Conservation (phyloP, 2,797 vertebrate genomes). For the Oreortyx pictus region DNA sequence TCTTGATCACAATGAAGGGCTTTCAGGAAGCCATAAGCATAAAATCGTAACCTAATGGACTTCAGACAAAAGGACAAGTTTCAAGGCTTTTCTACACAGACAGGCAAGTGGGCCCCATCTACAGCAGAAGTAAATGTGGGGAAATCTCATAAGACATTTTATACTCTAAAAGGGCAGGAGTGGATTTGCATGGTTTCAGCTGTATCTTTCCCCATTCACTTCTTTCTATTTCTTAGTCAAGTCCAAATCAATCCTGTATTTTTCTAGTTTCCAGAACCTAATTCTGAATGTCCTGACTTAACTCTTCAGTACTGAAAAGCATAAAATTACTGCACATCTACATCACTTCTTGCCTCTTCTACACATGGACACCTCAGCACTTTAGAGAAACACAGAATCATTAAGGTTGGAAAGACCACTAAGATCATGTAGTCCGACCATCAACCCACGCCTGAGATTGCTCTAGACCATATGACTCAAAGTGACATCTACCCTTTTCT, state of each 20-base stretch:
- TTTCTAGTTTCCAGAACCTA: not conserved
- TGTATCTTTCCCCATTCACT: not conserved
- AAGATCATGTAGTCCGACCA: no score
- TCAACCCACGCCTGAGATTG: no score
- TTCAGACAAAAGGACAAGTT: not conserved
- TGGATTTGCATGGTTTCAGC: not conserved
- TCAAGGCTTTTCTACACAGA: not conserved
- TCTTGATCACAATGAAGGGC: not conserved
- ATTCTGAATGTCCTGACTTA: not conserved
- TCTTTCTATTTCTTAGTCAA: not conserved
- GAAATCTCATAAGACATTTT: not conserved
- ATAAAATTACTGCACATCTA: not conserved
- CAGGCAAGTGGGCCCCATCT: not conserved
- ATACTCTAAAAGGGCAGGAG: not conserved
- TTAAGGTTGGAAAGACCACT: no score
- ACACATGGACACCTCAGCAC: not conserved
- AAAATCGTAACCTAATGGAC: not conserved
- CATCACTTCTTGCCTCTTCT: not conserved
- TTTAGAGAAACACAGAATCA: no score
- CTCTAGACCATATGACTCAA: no score
- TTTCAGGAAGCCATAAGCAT: not conserved
- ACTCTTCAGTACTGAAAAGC: not conserved
- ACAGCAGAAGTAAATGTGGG: not conserved
- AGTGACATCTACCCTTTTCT: no score
- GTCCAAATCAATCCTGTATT: not conserved